Percentiles rank a stretch among this genome's conserved stretches.
Evolutionary conservation across 2,113 vertebrate genomes (phyloP).

Genomic region (Lasiurus borealis): DNA sequence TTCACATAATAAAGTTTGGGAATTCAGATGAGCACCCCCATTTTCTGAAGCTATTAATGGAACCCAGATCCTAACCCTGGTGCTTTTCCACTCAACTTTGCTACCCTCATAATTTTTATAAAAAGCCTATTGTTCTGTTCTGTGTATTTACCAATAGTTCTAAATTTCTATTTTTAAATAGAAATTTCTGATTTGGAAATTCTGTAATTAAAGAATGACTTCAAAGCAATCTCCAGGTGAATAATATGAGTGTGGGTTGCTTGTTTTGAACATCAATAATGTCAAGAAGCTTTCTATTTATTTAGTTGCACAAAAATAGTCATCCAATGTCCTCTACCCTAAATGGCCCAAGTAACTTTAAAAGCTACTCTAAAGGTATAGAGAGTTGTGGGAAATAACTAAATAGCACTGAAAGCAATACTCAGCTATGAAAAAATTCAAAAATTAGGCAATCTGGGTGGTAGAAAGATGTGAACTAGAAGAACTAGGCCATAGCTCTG

Average conservation of each 20-base stretch:
- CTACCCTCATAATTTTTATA: background rate
- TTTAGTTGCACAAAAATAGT: slow-evolving; percentile 64
- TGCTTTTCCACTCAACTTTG: background rate
- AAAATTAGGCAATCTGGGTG: slow-evolving; percentile 44
- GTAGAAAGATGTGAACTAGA: slow-evolving; percentile 33
- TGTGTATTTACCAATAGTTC: background rate
- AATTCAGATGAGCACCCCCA: background rate
- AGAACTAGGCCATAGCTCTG: background rate
- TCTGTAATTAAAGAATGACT: slow-evolving; percentile 22
- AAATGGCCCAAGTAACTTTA: slow-evolving; percentile 72
- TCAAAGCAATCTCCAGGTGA: slow-evolving; percentile 33
- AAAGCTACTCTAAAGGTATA: slow-evolving; percentile 68
- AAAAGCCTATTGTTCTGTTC: background rate
- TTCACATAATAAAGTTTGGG: background rate
- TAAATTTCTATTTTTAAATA: slow-evolving; percentile 39
- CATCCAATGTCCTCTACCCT: slow-evolving; percentile 60
- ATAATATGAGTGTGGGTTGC: background rate
- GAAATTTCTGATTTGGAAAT: slow-evolving; percentile 41
- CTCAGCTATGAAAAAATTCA: slow-evolving; percentile 47
- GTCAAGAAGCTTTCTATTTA: slow-evolving; percentile 58
- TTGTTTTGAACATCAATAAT: slow-evolving; percentile 42
- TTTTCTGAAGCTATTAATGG: background rate
- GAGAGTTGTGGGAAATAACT: slow-evolving; percentile 74
- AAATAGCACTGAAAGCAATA: slow-evolving; percentile 72
- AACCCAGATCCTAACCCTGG: background rate